These are phyloP conservation scores for Micoletzkya japonica DNA, from an alignment of 2,888 invertebrate species.

Conservation along the genomic window DNA sequence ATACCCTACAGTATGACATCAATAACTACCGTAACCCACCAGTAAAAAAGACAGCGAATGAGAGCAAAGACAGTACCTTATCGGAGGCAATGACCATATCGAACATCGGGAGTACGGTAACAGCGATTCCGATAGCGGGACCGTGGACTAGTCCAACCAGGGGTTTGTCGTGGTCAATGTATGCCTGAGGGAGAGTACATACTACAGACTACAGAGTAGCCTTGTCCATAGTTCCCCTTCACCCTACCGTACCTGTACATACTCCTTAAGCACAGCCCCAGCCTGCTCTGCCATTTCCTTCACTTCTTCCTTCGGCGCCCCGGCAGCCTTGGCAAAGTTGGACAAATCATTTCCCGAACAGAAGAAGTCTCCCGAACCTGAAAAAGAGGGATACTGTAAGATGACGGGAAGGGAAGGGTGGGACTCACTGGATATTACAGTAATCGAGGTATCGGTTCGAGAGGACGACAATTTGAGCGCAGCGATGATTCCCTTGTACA, in stretches of 20 bases:
- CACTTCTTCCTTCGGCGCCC: conserved; percentile 42
- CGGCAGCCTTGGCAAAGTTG: conserved; percentile 65
- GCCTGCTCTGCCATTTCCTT: conserved; percentile 49
- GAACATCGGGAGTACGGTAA: conserved; percentile 79
- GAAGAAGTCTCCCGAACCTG: conserved; percentile 75
- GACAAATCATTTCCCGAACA: conserved; percentile 82
- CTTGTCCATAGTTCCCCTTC: background rate
- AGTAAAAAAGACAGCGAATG: background rate
- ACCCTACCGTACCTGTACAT: conserved; percentile 44
- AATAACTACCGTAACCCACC: background rate
- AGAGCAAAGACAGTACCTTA: conserved; percentile 65
- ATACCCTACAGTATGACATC: conserved; percentile 22
- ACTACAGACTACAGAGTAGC: background rate
- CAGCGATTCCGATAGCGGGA: conserved; percentile 87
- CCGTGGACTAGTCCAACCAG: conserved; percentile 88
- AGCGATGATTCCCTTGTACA: conserved; percentile 45
- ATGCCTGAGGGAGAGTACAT: conserved; percentile 66
- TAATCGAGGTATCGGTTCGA: conserved; percentile 73
- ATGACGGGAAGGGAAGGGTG: background rate
- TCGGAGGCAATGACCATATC: conserved; percentile 88
- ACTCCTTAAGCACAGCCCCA: conserved; percentile 48
- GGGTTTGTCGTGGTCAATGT: conserved; percentile 85
- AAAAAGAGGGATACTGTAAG: background rate
- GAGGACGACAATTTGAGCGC: conserved; percentile 63
- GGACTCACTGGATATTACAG: conserved; percentile 74